Percentiles rank a stretch among this genome's conserved stretches.
These are phyloP conservation scores for Anagrus nilaparvatae DNA, from an alignment of 1,140 invertebrate genomes.

Conservation along the genomic window DNA sequence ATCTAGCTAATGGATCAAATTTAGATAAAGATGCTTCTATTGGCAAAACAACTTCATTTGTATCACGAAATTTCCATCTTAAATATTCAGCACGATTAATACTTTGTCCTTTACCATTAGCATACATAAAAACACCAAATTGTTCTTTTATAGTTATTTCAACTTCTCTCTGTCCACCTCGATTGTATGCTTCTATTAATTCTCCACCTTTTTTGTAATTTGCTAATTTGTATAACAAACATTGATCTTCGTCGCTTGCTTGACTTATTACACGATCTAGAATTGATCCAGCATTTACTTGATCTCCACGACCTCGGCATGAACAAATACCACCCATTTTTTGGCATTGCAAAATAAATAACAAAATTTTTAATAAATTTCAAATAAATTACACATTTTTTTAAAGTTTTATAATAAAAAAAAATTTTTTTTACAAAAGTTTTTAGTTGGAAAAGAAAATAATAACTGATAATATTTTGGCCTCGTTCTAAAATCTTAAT, in stretches of 20 bases:
- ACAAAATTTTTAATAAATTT: too few relatives aligned
- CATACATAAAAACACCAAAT: conserved; percentile 82
- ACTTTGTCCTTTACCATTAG: conserved; percentile 73
- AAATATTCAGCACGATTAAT: conserved; percentile 87
- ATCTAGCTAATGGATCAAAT: conserved; percentile 74
- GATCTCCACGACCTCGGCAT: conserved; percentile 33
- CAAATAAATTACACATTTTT: too few relatives aligned
- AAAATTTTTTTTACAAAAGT: too few relatives aligned
- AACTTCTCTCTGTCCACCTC: conserved; percentile 67
- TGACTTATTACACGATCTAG: conserved; percentile 80
- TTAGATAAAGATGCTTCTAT: conserved; percentile 70
- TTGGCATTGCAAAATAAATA: too few relatives aligned
- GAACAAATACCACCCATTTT: conserved; percentile 40
- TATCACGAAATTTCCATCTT: conserved; percentile 85
- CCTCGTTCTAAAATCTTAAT: too few relatives aligned
- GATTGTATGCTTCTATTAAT: conserved; percentile 73
- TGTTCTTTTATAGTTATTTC: conserved; percentile 81
- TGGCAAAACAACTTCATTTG: conserved; percentile 67
- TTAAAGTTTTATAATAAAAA: too few relatives aligned
- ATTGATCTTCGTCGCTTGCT: conserved; percentile 73
- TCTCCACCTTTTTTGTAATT: conserved; percentile 88
- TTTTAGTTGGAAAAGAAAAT: too few relatives aligned
- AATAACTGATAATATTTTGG: too few relatives aligned
- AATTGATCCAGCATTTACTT: conserved; percentile 58
- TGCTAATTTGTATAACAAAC: conserved; percentile 73